phyloP scores from a whole-genome alignment of 2,113 vertebrate genomes.

The Daboia siamensis region DNA sequence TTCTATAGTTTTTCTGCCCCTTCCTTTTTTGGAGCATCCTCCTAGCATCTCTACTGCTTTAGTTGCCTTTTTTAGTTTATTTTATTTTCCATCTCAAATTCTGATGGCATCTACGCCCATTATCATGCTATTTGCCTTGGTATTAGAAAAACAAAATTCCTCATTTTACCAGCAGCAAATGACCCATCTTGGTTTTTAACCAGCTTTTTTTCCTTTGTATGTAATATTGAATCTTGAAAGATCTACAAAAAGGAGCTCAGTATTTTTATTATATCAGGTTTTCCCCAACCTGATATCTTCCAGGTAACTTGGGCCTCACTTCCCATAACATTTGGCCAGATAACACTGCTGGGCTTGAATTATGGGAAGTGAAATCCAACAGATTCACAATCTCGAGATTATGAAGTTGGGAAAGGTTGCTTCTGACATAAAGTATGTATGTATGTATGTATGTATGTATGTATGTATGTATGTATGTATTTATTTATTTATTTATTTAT shows the following conservation, averaged over 20 bases:
- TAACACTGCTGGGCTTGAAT: background rate
- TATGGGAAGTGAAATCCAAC: background rate
- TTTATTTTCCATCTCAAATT: background rate
- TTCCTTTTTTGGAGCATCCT: background rate
- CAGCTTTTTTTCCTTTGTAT: background rate
- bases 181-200: background rate
- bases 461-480: too few relatives aligned
- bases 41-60: background rate
- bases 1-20: slow-evolving; percentile 12
- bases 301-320: background rate
- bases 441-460: too few relatives aligned
- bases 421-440: background rate
- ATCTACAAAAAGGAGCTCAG: background rate
- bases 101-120: background rate
- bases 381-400: background rate
- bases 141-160: background rate
- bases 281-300: background rate
- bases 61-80: background rate
- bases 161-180: background rate
- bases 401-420: background rate
- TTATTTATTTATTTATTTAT: too few relatives aligned
- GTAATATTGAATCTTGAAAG: background rate
- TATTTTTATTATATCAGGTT: background rate
- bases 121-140: background rate
- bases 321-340: background rate